phyloP scores from a whole-genome alignment of 1,140 invertebrate species.

The Pogonognathellus flavescens region DNA sequence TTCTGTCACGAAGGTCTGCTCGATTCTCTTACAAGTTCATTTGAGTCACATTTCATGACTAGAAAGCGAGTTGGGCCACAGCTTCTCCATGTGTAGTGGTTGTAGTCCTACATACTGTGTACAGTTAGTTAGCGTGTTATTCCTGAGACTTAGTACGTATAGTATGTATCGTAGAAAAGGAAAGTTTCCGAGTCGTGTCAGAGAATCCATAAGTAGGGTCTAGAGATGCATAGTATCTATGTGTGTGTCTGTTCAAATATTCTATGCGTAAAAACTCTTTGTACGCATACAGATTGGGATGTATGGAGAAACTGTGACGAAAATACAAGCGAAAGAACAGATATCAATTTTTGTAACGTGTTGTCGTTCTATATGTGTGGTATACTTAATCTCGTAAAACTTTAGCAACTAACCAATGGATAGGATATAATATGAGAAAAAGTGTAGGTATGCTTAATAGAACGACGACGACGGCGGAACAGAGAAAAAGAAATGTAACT shows the following conservation, averaged over 20 bases:
- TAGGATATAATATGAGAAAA: too few relatives aligned
- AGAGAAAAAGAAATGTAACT: background rate
- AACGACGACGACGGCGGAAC: background rate
- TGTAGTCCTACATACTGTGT: background rate
- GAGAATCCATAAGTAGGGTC: slow-evolving; percentile 13
- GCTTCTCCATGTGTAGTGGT: too few relatives aligned
- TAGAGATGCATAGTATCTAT: background rate
- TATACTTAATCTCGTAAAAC: background rate
- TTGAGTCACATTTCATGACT: background rate
- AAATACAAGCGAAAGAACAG: slow-evolving; percentile 6
- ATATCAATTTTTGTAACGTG: slow-evolving; percentile 14
- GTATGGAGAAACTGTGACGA: background rate
- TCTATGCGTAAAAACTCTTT: background rate
- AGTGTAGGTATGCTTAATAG: too few relatives aligned
- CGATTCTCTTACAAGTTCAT: background rate
- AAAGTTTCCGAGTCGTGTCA: background rate
- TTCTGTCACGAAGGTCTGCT: slow-evolving; percentile 4
- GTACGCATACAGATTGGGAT: background rate
- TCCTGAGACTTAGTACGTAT: background rate
- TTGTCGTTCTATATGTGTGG: background rate
- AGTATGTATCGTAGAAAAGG: background rate
- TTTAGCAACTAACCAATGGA: too few relatives aligned
- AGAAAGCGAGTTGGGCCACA: background rate
- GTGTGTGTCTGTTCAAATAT: background rate
- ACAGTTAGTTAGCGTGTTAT: background rate